phyloP scores from a whole-genome alignment of 2,113 vertebrate genomes.

The Sus scrofa region T2T-Sscrofa CM000816.6:38914001-38914500 shows the following conservation, averaged over 20 bases:
- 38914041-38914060: background rate
- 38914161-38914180: background rate
- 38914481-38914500: background rate
- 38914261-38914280: background rate
- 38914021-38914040: background rate
- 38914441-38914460: background rate
- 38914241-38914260: background rate
- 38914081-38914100: background rate
- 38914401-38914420: background rate
- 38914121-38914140: background rate
- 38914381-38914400: background rate
- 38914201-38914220: background rate
- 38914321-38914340: background rate
- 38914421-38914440: background rate
- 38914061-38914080: background rate
- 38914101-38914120: background rate
- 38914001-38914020: slow-evolving; percentile 16
- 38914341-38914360: background rate
- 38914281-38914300: background rate
- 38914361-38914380: background rate
- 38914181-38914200: background rate
- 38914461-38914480: background rate
- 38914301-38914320: background rate
- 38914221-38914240: background rate
- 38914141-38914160: background rate